phyloP scores from a whole-genome alignment of 2,888 invertebrate species.

The Pristionchus fissidentatus region DNA sequence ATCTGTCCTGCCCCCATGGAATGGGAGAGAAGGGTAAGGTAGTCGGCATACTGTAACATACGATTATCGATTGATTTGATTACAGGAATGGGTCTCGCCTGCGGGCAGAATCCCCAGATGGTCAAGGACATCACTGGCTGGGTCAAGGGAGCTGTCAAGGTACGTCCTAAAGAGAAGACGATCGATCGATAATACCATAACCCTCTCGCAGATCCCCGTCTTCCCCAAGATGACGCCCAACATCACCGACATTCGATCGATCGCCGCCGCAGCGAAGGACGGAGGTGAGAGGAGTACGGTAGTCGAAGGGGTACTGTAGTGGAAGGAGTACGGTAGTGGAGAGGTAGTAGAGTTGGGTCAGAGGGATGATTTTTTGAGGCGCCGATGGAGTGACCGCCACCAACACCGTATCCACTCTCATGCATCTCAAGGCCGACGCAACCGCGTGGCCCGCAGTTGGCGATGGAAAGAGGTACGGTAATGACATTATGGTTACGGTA shows the following conservation, averaged over 20 bases:
- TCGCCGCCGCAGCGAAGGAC: constrained; percentile 90
- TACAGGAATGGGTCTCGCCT: constrained; percentile 96
- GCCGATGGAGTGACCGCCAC: constrained; percentile 97
- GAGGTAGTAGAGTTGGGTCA: neutral
- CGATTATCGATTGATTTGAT: constrained; percentile 76
- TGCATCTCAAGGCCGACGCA: constrained; percentile 87
- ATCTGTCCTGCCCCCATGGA: constrained; percentile 97
- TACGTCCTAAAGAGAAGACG: constrained; percentile 53
- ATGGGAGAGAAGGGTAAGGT: constrained; percentile 81
- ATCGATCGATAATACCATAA: constrained; percentile 22
- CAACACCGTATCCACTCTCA: constrained; percentile 95
- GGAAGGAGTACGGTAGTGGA: neutral
- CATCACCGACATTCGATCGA: constrained; percentile 91
- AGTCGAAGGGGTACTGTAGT: neutral
- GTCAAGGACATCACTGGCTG: constrained; percentile 91
- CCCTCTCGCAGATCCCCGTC: constrained; percentile 86
- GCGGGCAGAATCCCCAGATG: constrained; percentile 92
- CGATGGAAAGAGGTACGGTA: constrained; percentile 79
- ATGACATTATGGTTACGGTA: neutral
- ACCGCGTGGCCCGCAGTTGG: constrained; percentile 94
- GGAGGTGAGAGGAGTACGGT: constrained; percentile 43
- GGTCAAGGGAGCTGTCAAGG: constrained; percentile 81
- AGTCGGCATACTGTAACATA: neutral
- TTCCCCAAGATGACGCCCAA: constrained; percentile 98
- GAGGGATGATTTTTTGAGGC: constrained; percentile 81